Evolutionary conservation across 2,113 vertebrate species (phyloP).

Genomic region (Epinephelus moara): DNA sequence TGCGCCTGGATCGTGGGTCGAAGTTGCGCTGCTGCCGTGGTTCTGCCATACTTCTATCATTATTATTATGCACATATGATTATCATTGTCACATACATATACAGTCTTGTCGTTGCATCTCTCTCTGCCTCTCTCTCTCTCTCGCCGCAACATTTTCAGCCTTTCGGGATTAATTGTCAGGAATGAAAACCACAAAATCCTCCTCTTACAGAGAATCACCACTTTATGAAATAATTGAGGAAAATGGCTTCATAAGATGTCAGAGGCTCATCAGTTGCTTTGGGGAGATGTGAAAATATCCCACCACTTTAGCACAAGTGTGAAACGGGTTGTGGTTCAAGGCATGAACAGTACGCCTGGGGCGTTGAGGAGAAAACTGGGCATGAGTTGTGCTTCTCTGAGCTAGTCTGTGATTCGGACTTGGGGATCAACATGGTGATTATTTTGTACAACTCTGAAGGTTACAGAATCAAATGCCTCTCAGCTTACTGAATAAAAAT

Average conservation of each 20-base stretch:
- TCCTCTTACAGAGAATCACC: constrained; percentile 8
- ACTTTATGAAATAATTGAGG: constrained; percentile 27
- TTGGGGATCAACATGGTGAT: neutral
- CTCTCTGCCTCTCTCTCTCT: no score
- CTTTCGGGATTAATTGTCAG: constrained; percentile 17
- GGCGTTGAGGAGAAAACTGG: constrained; percentile 10
- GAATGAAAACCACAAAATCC: neutral
- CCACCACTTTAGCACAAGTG: constrained; percentile 7
- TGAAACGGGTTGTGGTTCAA: constrained; percentile 23
- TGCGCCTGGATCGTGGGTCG: no score
- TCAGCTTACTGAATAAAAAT: constrained; percentile 7
- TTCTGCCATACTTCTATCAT: no score
- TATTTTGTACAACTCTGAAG: neutral
- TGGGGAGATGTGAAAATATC: constrained; percentile 36
- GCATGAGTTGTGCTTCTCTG: constrained; percentile 15
- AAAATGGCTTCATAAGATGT: constrained; percentile 22
- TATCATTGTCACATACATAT: no score
- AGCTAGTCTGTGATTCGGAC: neutral
- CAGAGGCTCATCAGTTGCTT: constrained; percentile 11
- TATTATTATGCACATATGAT: no score
- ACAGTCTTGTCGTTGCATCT: no score
- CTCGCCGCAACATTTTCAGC: no score
- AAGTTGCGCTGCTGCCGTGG: no score
- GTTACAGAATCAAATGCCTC: neutral
- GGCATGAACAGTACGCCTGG: neutral